Percentiles rank a stretch among this genome's conserved stretches.
Conservation (phyloP, 1,140 invertebrate species). For the Psilanteris sp. region DNA sequence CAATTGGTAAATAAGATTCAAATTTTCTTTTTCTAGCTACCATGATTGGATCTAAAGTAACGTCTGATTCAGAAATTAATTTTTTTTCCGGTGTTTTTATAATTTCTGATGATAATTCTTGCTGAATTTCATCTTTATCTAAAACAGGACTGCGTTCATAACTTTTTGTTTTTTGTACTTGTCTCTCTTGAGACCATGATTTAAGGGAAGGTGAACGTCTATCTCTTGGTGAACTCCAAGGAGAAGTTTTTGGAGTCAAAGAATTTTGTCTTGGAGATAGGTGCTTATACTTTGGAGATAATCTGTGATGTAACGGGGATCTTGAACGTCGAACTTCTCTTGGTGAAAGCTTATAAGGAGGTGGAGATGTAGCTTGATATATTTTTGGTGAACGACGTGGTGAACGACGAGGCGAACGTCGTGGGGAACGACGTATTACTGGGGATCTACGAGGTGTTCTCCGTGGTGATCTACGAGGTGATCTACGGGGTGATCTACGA, state of each 20-base stretch:
- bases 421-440: slow-evolving; percentile 11
- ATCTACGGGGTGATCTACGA: slow-evolving; percentile 58
- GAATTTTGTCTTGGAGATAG: slow-evolving; percentile 21
- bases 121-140: neutral
- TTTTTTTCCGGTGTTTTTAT: neutral
- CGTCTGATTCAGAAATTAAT: neutral
- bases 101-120: slow-evolving; percentile 38
- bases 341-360: slow-evolving; percentile 24
- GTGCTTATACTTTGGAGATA: slow-evolving; percentile 59
- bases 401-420: slow-evolving; percentile 41
- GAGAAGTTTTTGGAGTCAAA: slow-evolving; percentile 67
- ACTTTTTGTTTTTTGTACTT: slow-evolving; percentile 47
- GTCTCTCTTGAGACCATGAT: slow-evolving; percentile 65
- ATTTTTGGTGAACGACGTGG: slow-evolving; percentile 51
- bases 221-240: slow-evolving; percentile 72
- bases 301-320: slow-evolving; percentile 50
- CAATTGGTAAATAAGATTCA: slow-evolving; percentile 72
- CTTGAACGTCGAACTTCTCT: slow-evolving; percentile 37
- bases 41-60: slow-evolving; percentile 67
- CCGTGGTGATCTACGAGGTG: slow-evolving; percentile 49
- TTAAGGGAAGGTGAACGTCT: slow-evolving; percentile 63
- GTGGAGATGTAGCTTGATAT: slow-evolving; percentile 28
- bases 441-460: slow-evolving; percentile 54
- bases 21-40: slow-evolving; percentile 76
- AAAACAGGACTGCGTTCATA: slow-evolving; percentile 57